phyloP scores from a whole-genome alignment of 2,797 vertebrate genomes.

The Amblyraja radiata region DNA sequence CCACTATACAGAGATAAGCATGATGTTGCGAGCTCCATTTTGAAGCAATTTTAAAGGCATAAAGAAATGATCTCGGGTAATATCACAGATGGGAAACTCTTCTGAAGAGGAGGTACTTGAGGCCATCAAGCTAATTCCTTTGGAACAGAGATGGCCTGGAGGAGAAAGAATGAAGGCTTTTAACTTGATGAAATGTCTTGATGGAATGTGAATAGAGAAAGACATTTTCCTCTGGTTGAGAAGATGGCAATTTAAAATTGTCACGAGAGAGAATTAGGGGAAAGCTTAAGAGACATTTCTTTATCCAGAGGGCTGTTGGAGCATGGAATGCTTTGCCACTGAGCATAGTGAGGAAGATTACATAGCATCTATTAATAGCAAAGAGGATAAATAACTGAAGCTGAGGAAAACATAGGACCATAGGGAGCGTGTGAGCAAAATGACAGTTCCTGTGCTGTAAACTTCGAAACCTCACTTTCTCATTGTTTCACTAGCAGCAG shows the following conservation, averaged over 20 bases:
- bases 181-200: not conserved
- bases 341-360: not conserved
- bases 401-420: not conserved
- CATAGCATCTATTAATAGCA: conserved; percentile 12
- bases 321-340: not conserved
- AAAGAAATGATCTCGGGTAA: not conserved
- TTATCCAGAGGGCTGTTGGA: not conserved
- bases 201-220: not conserved
- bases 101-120: not conserved
- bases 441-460: not conserved
- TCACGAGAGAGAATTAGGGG: not conserved
- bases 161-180: not conserved
- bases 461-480: not conserved
- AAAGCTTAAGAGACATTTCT: not conserved
- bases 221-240: not conserved
- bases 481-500: not conserved
- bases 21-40: not conserved
- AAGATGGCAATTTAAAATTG: not conserved
- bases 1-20: not conserved
- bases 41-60: not conserved
- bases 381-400: not conserved
- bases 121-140: not conserved
- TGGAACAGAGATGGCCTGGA: not conserved
- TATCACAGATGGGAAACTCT: not conserved
- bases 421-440: not conserved